Percentiles rank a stretch among this genome's conserved stretches.
These are phyloP conservation scores for Trichonephila clavipes DNA, from an alignment of 1,140 invertebrate genomes.

Conservation along the genomic window DNA sequence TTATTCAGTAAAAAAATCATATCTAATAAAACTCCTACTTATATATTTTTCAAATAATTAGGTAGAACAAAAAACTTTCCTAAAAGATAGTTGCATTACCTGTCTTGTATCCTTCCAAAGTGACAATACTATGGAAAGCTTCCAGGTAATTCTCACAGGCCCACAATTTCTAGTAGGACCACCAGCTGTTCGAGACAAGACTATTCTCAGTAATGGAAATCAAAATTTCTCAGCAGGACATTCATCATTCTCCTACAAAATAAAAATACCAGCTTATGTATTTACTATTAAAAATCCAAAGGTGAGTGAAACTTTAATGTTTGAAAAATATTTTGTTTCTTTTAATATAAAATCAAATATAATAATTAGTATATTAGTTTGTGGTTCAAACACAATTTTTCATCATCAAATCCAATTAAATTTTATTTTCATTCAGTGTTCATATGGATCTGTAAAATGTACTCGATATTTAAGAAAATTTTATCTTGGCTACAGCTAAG, in stretches of 20 bases:
- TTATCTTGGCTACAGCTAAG: too few relatives aligned
- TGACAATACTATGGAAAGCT: conserved; percentile 53
- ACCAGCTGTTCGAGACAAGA: conserved; percentile 54
- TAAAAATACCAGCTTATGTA: conserved; percentile 63
- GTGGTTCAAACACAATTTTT: too few relatives aligned
- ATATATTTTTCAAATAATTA: conserved; percentile 14
- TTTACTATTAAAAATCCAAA: conserved; percentile 60
- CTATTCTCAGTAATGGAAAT: conserved; percentile 38
- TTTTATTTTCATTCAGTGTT: too few relatives aligned
- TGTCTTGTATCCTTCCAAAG: conserved; percentile 22
- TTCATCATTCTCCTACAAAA: conserved; percentile 63
- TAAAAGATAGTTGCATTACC: background rate
- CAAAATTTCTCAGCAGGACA: conserved; percentile 31
- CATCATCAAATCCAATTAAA: too few relatives aligned
- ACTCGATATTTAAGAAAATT: too few relatives aligned
- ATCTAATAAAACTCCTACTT: too few relatives aligned
- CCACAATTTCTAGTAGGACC: conserved; percentile 21
- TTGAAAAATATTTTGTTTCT: too few relatives aligned
- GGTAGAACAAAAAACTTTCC: conserved; percentile 47
- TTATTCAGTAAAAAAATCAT: too few relatives aligned
- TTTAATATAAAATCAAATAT: too few relatives aligned
- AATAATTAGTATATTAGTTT: too few relatives aligned
- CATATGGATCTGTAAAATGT: too few relatives aligned
- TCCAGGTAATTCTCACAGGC: conserved; percentile 61
- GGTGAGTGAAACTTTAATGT: background rate